Percentiles rank a stretch among this genome's conserved stretches.
Conservation (phyloP, 2,888 invertebrate species). For the Bimastos eiseni region DNA sequence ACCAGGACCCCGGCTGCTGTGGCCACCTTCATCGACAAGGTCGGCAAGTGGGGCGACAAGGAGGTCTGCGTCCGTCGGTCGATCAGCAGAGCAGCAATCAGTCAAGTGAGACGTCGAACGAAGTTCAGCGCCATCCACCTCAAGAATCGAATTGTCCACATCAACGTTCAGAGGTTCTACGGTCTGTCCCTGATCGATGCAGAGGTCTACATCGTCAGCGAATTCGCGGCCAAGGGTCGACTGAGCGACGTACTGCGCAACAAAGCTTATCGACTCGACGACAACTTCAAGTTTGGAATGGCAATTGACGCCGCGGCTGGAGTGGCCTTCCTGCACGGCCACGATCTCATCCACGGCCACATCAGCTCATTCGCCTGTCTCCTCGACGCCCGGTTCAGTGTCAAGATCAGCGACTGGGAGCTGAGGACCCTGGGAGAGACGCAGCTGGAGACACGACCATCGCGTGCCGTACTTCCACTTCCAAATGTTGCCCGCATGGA, state of each 20-base stretch:
- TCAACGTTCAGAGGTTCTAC: conserved; percentile 46
- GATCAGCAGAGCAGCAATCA: not conserved
- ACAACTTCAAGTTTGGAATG: conserved; percentile 52
- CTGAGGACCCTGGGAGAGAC: not conserved
- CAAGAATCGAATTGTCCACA: conserved; percentile 37
- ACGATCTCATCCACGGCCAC: conserved; percentile 54
- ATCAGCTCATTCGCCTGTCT: conserved; percentile 51
- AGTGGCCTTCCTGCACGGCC: conserved; percentile 54
- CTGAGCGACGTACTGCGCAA: conserved; percentile 53
- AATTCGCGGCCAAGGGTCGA: conserved; percentile 51
- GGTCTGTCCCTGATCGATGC: conserved; percentile 50
- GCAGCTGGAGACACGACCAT: not conserved
- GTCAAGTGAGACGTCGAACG: not conserved
- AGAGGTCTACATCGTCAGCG: conserved; percentile 49
- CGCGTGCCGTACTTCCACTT: not conserved
- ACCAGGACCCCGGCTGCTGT: conserved; percentile 21
- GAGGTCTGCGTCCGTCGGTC: conserved; percentile 31
- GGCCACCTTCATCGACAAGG: conserved; percentile 22
- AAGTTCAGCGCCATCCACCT: conserved; percentile 38
- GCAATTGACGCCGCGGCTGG: conserved; percentile 48
- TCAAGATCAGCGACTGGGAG: conserved; percentile 46
- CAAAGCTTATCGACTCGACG: conserved; percentile 50
- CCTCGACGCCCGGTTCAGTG: conserved; percentile 55
- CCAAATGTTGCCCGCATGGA: not conserved
- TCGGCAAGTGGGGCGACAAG: conserved; percentile 33